These are phyloP conservation scores for Rhinichthys klamathensis DNA, from an alignment of 2,113 vertebrate species.

Conservation along the genomic window DNA sequence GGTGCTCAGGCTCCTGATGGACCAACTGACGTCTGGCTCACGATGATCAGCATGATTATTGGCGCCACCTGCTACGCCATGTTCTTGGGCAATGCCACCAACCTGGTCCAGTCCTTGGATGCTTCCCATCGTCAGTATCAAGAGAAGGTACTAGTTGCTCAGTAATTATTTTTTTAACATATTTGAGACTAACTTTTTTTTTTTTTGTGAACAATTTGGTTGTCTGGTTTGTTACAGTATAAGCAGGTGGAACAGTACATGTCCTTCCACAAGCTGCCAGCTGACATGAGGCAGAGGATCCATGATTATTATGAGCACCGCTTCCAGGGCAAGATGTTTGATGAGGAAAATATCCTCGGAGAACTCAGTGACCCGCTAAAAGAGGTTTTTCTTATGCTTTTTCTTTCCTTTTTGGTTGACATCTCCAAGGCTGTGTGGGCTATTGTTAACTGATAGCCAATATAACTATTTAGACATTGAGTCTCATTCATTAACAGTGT, in stretches of 20 bases:
- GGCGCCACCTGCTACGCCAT: slow-evolving; percentile 87
- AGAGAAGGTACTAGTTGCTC: slow-evolving; percentile 86
- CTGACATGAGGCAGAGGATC: slow-evolving; percentile 94
- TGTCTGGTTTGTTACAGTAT: slow-evolving; percentile 77
- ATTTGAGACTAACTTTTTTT: not conserved
- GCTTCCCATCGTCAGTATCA: slow-evolving; percentile 94
- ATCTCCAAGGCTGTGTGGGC: no score
- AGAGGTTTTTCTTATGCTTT: slow-evolving; percentile 77
- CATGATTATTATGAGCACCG: slow-evolving; percentile 99
- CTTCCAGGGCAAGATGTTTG: slow-evolving; percentile 98
- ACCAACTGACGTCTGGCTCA: slow-evolving; percentile 94
- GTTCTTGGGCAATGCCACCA: slow-evolving; percentile 96
- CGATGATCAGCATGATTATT: slow-evolving; percentile 97
- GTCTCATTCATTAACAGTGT: no score
- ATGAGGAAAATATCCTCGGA: slow-evolving; percentile 94
- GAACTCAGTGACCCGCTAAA: slow-evolving; percentile 98
- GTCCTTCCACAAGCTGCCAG: slow-evolving; percentile 97
- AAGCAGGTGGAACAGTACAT: slow-evolving; percentile 99
- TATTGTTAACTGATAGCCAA: no score
- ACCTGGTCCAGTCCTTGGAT: slow-evolving; percentile 93
- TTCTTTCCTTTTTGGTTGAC: no score
- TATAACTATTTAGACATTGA: no score
- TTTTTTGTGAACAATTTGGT: slow-evolving; percentile 54
- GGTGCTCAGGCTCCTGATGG: slow-evolving; percentile 91
- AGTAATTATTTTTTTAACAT: not conserved